Conservation (phyloP, 2,797 vertebrate genomes). For the Petrocephalus schoutedeni region DNA sequence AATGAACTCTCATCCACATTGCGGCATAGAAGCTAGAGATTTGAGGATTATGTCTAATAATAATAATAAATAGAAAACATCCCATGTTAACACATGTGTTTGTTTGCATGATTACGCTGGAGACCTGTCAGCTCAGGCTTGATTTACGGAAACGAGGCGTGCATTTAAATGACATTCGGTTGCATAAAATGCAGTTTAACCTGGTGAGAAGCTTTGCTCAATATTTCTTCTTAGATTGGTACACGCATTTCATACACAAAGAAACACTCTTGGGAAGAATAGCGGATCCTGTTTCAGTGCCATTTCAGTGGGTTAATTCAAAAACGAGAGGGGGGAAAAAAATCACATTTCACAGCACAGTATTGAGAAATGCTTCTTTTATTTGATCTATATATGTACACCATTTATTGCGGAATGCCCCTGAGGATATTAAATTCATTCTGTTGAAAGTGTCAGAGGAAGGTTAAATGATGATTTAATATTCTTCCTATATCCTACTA, state of each 20-base stretch:
- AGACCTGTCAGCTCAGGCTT: neutral
- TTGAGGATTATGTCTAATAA: neutral
- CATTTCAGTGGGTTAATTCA: neutral
- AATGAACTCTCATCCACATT: neutral
- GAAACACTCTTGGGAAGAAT: neutral
- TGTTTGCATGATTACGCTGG: neutral
- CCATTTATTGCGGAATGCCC: neutral
- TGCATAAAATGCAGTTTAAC: neutral
- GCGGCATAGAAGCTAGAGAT: neutral
- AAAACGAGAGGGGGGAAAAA: neutral
- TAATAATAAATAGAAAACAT: neutral
- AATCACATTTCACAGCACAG: neutral
- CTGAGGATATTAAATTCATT: constrained; percentile 32
- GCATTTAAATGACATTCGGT: neutral
- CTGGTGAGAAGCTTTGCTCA: neutral
- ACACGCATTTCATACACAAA: neutral
- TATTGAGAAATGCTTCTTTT: neutral
- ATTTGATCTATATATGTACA: neutral
- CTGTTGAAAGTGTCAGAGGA: constrained; percentile 34
- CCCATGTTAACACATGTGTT: neutral
- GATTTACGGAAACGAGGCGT: neutral
- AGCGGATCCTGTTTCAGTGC: neutral
- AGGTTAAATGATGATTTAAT: constrained; percentile 42
- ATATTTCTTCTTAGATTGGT: neutral
- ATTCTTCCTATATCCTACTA: constrained; percentile 28